Base-by-base conservation (phyloP, 2,113 vertebrate genomes). In the Tursiops truncatus region DNA sequence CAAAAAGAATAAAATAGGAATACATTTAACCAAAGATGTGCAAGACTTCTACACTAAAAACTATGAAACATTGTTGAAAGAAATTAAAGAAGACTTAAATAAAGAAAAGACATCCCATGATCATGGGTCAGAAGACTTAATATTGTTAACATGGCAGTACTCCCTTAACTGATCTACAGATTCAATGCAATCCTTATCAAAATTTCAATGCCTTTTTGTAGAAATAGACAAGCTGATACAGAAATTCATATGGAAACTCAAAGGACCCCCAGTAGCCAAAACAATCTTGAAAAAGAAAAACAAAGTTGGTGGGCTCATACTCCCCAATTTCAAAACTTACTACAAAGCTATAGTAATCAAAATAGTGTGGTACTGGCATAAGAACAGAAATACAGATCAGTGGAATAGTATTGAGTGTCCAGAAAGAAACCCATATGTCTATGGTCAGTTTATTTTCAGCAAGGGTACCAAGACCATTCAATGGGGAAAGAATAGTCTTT, bases 1-100 rank as follows among this genome's bases (percentile, higher is more conserved):
- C 53, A 84, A 79, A 95, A 44, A 77, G 33, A 94, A 84, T 47
- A 84, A 91, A 58, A 84, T 36, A 82, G n/a, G 56, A 80, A 82
- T 73, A 65, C 23, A 63, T 79, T 77, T 85, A 95, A 68, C 33
- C 38, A 91, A 91, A 79, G 50, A 91, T 38, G 11, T 62, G 5
- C 11, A 58, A 65, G 38, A 41, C 50, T 26, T 67, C 9, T 33
- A 41, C 18, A 12, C 26, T 53, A 53, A 50, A 74, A 95, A 77
- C 38, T 79, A 41, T 13, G 60, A 70, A 82, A 90, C 14, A 33
- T 77, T 58, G 8, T 77, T 70, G 50, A 77, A 94, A 94, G 67
- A 65, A 70, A 79, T 84, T 38, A 56, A 89, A 47, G 33, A 71
- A 47, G 33, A 71, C 23, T 38, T 60, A 80, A 87, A 80, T 80